These are phyloP conservation scores for Stenodera caucasica DNA, from an alignment of 2,888 invertebrate genomes.

Conservation along the genomic window DNA sequence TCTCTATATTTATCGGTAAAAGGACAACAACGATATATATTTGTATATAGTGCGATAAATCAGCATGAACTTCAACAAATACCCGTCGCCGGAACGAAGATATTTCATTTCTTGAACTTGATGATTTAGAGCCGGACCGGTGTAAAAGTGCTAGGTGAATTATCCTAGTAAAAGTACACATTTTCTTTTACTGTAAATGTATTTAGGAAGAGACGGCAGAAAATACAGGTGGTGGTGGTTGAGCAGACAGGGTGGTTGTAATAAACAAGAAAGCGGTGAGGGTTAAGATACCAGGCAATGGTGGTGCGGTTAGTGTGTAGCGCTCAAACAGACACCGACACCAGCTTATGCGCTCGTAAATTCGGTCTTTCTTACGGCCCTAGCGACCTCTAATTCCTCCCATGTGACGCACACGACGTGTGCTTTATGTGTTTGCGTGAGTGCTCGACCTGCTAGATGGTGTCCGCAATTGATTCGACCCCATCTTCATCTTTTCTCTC, in stretches of 20 bases:
- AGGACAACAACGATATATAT: background rate
- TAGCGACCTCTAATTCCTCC: constrained; percentile 55
- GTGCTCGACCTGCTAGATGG: constrained; percentile 48
- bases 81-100: background rate
- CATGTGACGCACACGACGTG: constrained; percentile 55
- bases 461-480: constrained; percentile 53
- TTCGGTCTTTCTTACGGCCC: constrained; percentile 54
- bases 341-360: constrained; percentile 50
- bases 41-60: constrained; percentile 1
- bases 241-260: constrained; percentile 37
- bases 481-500: constrained; percentile 33
- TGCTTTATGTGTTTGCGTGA: constrained; percentile 56
- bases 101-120: constrained; percentile 16
- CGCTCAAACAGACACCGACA: constrained; percentile 50
- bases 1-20: background rate
- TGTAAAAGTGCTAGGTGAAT: constrained; percentile 29
- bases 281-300: constrained; percentile 33
- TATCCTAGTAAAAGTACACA: constrained; percentile 19
- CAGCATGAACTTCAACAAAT: constrained; percentile 5
- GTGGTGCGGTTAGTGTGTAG: constrained; percentile 45
- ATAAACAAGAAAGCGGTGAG: constrained; percentile 40
- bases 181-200: constrained; percentile 32
- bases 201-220: constrained; percentile 30
- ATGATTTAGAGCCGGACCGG: constrained; percentile 19
- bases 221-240: constrained; percentile 23